Base-by-base conservation (phyloP, 2,888 invertebrate species). In the Clepsis dumicolana region DNA sequence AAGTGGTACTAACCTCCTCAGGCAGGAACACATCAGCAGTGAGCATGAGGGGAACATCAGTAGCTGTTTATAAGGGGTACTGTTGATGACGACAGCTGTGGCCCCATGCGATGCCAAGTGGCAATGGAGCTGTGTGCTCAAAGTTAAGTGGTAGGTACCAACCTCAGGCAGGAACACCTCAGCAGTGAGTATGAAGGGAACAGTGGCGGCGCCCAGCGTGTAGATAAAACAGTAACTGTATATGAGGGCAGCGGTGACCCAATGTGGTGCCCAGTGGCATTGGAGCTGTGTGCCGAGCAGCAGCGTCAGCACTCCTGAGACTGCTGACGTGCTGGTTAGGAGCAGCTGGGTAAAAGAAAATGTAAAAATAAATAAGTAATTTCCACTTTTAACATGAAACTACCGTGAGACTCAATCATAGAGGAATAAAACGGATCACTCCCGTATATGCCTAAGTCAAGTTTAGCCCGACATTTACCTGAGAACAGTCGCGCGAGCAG, bases 111-210 rank as follows among this genome's bases (percentile, higher is more conserved):
- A 8, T 29, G 8, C 5, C 29, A 8, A 48, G n/a, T n/a, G n/a
- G n/a, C n/a, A n/a, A n/a, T n/a, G n/a, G 12, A 12, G 12, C 3
- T 24, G 7, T 1, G 18, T n/a, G 53, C n/a, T 27, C 4, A 21
- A 48, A 18, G n/a, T n/a, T n/a, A n/a, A n/a, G n/a, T n/a, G n/a
- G 0, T 21, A n/a, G n/a, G 29, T 29, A 29, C 73, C 73, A 63
- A 94, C 92, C 83, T 93, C 91, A 1, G 94, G 91, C 16, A 93
- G 75, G 69, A 94, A 94, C 4, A 93, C 81, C 74, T 94, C 94
- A 18, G 92, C 88, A 18, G 89, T 80, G 12, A 94, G 75, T 0
- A 94, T 89, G 32, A 88, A 93, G 0, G 94, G 93, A 5, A 94
- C 87, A 0, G 90, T 86, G 0, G 90, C 92, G 0, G 89, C 86